Evolutionary conservation across 1,140 invertebrate species (phyloP).

Genomic region (Samia ricini): DNA sequence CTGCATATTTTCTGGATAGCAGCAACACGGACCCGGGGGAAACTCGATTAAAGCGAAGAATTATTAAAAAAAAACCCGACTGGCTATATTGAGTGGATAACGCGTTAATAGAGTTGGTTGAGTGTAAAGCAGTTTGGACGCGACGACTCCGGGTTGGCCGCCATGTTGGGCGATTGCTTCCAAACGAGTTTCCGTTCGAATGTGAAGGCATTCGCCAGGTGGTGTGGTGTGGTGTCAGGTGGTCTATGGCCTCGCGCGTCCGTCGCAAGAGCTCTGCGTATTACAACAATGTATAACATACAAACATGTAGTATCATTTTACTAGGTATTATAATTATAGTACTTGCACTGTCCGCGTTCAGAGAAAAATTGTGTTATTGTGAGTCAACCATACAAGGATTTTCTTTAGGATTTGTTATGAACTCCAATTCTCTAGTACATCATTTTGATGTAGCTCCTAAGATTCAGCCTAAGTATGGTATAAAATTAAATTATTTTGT

Average conservation of each 20-base stretch:
- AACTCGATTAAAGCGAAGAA: not conserved
- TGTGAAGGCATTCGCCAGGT: conserved; percentile 64
- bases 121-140: not conserved
- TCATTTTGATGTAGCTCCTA: no score
- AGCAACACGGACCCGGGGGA: not conserved
- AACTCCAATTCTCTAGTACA: no score
- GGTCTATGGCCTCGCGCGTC: conserved; percentile 57
- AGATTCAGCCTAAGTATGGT: no score
- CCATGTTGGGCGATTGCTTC: conserved; percentile 61
- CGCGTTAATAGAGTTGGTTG: not conserved
- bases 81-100: not conserved
- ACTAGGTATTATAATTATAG: no score
- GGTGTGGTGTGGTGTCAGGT: conserved; percentile 69
- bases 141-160: conserved; percentile 33
- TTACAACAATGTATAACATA: not conserved
- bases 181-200: conserved; percentile 67
- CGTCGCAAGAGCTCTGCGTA: conserved; percentile 37
- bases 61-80: not conserved
- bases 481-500: no score
- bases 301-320: not conserved
- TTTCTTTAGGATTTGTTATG: no score
- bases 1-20: not conserved
- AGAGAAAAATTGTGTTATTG: no score
- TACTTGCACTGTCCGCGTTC: no score
- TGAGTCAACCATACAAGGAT: no score